Conservation (phyloP, 2,888 invertebrate species). For the Sphaeridia pumilis region DNA sequence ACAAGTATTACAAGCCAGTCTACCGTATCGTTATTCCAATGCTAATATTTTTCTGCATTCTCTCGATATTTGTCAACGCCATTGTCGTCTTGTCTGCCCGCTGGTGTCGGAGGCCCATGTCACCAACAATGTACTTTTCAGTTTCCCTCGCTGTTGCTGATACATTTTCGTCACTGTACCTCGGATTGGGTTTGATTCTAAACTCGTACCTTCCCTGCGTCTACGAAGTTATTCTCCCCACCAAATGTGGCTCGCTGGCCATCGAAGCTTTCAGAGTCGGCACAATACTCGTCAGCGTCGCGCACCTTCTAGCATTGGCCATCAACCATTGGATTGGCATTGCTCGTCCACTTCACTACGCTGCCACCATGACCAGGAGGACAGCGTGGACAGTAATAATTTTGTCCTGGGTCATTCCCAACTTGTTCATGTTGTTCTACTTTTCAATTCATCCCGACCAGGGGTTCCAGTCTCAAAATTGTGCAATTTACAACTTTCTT, state of each 20-base stretch:
- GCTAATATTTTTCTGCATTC: slow-evolving; percentile 44
- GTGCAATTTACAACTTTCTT: slow-evolving; percentile 36
- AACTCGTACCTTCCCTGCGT: slow-evolving; percentile 46
- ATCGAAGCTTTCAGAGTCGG: slow-evolving; percentile 44
- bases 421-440: slow-evolving; percentile 44
- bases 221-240: slow-evolving; percentile 42
- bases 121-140: slow-evolving; percentile 49
- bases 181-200: slow-evolving; percentile 46
- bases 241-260: slow-evolving; percentile 37
- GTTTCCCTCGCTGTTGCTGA: slow-evolving; percentile 50
- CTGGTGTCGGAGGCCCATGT: slow-evolving; percentile 48
- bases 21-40: slow-evolving; percentile 32
- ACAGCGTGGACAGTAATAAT: slow-evolving; percentile 45
- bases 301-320: slow-evolving; percentile 52
- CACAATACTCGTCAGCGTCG: slow-evolving; percentile 51
- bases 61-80: slow-evolving; percentile 47
- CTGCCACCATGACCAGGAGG: slow-evolving; percentile 48
- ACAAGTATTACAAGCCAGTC: too few relatives aligned
- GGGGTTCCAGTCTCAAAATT: slow-evolving; percentile 39
- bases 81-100: slow-evolving; percentile 46
- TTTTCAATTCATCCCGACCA: slow-evolving; percentile 44
- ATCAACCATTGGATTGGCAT: slow-evolving; percentile 57
- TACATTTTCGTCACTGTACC: slow-evolving; percentile 45
- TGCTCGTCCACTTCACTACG: slow-evolving; percentile 50
- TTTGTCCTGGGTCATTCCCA: slow-evolving; percentile 49